phyloP scores from a whole-genome alignment of 2,888 invertebrate genomes.

The Lathronympha strigana region DNA sequence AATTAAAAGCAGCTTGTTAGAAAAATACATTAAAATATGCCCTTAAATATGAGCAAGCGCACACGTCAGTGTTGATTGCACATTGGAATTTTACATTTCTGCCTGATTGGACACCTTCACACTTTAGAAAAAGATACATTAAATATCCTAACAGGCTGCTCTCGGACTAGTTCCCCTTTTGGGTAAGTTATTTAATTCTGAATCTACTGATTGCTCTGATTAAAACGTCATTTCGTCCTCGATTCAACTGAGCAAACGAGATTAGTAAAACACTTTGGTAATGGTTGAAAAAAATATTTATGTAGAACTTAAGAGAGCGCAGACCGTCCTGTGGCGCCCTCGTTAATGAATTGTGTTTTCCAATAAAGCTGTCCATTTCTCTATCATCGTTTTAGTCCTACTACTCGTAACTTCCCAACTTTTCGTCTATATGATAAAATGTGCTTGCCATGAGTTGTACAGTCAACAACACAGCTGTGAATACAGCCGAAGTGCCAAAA shows the following conservation, averaged over 20 bases:
- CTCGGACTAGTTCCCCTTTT: slow-evolving; percentile 22
- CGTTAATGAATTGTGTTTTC: no score
- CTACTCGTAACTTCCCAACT: no score
- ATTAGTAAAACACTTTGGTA: neutral
- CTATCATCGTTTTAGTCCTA: no score
- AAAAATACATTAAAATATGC: neutral
- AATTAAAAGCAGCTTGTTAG: neutral
- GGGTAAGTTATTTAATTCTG: slow-evolving; percentile 25
- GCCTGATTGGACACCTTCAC: slow-evolving; percentile 22
- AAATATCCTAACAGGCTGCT: slow-evolving; percentile 27
- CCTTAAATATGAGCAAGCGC: slow-evolving; percentile 45
- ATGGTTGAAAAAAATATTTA: neutral
- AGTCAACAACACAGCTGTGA: no score
- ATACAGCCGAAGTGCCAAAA: no score
- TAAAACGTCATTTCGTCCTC: slow-evolving; percentile 5
- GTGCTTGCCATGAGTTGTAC: no score
- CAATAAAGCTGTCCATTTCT: no score
- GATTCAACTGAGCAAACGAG: slow-evolving; percentile 1
- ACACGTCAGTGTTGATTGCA: slow-evolving; percentile 34
- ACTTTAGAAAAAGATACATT: slow-evolving; percentile 20
- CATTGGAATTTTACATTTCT: slow-evolving; percentile 16
- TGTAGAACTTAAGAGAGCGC: neutral
- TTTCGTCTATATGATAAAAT: no score
- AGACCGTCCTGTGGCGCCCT: no score
- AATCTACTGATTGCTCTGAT: slow-evolving; percentile 11